Percentiles rank a stretch among this genome's conserved stretches.
Evolutionary conservation across 2,113 vertebrate species (phyloP).

Genomic region (Gobius niger): DNA sequence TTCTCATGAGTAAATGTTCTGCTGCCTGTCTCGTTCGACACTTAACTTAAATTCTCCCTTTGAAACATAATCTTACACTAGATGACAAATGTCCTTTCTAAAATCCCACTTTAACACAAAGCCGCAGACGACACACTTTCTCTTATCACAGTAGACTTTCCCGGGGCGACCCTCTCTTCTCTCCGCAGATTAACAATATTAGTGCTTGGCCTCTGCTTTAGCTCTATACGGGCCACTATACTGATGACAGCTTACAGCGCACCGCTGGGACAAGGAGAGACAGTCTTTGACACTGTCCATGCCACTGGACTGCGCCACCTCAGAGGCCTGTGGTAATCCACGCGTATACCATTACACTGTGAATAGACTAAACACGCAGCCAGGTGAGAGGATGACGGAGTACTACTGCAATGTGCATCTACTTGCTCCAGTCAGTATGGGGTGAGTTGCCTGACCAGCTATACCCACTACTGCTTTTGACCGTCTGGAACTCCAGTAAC

Average conservation of each 20-base stretch:
- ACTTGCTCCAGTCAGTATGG: slow-evolving; percentile 4
- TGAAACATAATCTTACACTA: slow-evolving; percentile 20
- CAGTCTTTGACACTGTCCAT: slow-evolving; percentile 62
- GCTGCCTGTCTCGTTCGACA: slow-evolving; percentile 3
- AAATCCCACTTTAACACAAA: slow-evolving; percentile 3
- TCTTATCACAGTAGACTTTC: slow-evolving; percentile 25
- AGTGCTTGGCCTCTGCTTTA: slow-evolving; percentile 39
- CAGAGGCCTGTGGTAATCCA: slow-evolving; percentile 62
- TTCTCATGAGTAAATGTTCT: background rate
- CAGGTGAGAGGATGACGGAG: slow-evolving; percentile 73
- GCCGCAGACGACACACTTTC: slow-evolving; percentile 12
- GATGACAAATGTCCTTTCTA: slow-evolving; percentile 13
- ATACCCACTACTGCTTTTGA: no score
- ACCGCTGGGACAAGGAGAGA: slow-evolving; percentile 45
- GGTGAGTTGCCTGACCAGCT: background rate
- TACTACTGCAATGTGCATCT: slow-evolving; percentile 24
- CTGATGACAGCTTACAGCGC: slow-evolving; percentile 50
- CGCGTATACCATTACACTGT: slow-evolving; percentile 67
- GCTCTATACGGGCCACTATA: slow-evolving; percentile 41
- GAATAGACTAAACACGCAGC: slow-evolving; percentile 72
- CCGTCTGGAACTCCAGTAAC: no score
- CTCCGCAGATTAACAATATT: slow-evolving; percentile 39
- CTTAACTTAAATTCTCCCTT: slow-evolving; percentile 10
- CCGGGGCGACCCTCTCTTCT: slow-evolving; percentile 29
- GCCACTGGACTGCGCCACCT: slow-evolving; percentile 46